Evolutionary conservation across 2,888 invertebrate species (phyloP).

Genomic region (Drosophila demipolita): DNA sequence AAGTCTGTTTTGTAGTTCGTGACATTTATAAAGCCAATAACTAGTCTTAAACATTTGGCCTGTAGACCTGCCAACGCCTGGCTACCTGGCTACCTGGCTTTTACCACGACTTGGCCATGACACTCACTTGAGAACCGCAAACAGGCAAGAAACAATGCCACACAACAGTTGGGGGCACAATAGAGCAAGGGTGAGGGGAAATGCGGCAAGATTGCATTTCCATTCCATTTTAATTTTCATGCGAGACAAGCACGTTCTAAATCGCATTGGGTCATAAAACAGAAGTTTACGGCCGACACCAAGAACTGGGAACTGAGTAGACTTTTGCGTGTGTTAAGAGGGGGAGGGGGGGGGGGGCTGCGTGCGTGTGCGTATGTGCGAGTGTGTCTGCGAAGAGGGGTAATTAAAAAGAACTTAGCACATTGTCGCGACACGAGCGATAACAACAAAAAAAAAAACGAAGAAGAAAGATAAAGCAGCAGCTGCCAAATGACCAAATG

Average conservation of each 20-base stretch:
- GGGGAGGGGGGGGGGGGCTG: not conserved
- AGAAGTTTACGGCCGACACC: slow-evolving; percentile 44
- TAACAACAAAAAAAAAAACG: slow-evolving; percentile 13
- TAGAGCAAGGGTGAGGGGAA: slow-evolving; percentile 18
- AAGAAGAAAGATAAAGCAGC: not conserved
- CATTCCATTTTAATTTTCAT: slow-evolving; percentile 20
- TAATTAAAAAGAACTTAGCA: slow-evolving; percentile 78
- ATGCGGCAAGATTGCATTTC: slow-evolving; percentile 41
- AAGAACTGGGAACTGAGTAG: slow-evolving; percentile 19
- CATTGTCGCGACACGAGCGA: slow-evolving; percentile 62
- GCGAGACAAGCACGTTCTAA: slow-evolving; percentile 50
- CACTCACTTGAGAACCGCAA: not conserved
- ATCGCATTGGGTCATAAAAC: slow-evolving; percentile 51
- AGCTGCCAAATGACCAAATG: slow-evolving; percentile 25
- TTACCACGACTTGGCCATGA: not conserved
- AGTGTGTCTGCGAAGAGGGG: slow-evolving; percentile 6
- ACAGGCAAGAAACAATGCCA: not conserved
- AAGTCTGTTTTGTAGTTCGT: not conserved
- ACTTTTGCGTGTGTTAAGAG: slow-evolving; percentile 29
- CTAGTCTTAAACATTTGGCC: not conserved
- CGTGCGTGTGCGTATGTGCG: not conserved
- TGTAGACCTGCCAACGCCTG: not conserved
- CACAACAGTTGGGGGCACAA: slow-evolving; percentile 12
- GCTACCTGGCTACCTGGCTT: not conserved
- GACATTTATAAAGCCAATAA: slow-evolving; percentile 2